These are phyloP conservation scores for Australoheros facetus DNA, from an alignment of 2,797 vertebrate species.

Conservation along the genomic window DNA sequence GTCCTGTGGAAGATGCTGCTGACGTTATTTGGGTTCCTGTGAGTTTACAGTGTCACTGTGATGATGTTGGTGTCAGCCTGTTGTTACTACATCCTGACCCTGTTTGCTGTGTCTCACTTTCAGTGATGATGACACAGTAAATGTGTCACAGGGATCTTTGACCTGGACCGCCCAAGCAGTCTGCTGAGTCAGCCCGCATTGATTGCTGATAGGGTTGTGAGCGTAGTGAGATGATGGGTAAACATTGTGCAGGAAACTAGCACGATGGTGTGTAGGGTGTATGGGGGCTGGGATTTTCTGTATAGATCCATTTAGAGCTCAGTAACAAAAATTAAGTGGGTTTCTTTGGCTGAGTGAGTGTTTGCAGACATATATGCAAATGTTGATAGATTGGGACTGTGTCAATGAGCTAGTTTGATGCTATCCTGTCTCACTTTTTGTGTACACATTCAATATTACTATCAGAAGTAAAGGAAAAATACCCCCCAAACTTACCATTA, in stretches of 20 bases:
- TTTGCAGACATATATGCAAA: background rate
- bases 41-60: background rate
- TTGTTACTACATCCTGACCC: conserved; percentile 6
- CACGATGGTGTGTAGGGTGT: background rate
- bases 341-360: background rate
- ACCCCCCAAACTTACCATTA: background rate
- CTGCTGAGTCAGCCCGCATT: conserved; percentile 53
- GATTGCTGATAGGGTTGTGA: conserved; percentile 21
- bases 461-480: too few species aligned
- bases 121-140: conserved; percentile 44
- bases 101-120: conserved; percentile 35
- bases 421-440: too few species aligned
- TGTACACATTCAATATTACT: too few species aligned
- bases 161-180: conserved; percentile 12
- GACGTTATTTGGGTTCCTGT: background rate
- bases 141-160: conserved; percentile 32
- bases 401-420: background rate
- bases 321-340: background rate
- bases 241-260: background rate
- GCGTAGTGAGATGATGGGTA: conserved; percentile 4
- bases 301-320: background rate
- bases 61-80: background rate
- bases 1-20: background rate
- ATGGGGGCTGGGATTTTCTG: background rate
- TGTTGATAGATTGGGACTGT: background rate